A percentile compares a stretch with the other conserved stretches of the same genome.
Evolutionary conservation across 2,888 invertebrate genomes (phyloP).

Genomic region (Tetranychus truncatus): DNA sequence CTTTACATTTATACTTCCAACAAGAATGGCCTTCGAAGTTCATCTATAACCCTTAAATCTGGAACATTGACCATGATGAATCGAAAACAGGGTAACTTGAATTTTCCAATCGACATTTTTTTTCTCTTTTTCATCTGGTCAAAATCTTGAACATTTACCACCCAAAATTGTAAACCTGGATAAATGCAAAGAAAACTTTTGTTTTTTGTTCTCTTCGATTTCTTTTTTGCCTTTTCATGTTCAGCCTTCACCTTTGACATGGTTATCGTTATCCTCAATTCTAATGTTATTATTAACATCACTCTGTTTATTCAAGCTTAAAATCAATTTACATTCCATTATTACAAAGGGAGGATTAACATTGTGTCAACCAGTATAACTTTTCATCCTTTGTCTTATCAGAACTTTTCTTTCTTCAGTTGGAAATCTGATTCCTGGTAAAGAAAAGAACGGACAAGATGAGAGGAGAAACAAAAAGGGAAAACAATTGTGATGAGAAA

Average conservation of each 20-base stretch:
- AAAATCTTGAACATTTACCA: neutral
- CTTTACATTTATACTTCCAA: slow-evolving; percentile 2
- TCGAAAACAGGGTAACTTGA: slow-evolving; percentile 6
- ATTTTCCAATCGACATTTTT: neutral
- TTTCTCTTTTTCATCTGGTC: too few species aligned
- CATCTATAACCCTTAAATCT: slow-evolving; percentile 3
- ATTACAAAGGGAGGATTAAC: neutral
- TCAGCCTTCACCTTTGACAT: neutral
- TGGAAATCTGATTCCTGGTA: too few species aligned
- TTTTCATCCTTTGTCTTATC: too few species aligned
- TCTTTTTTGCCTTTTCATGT: neutral
- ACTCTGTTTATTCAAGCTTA: neutral
- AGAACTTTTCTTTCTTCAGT: too few species aligned
- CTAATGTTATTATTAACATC: neutral
- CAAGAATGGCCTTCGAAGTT: neutral
- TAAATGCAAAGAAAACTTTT: neutral
- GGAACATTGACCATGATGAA: slow-evolving; percentile 11
- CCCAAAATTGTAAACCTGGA: neutral
- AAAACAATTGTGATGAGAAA: too few species aligned
- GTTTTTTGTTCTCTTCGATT: too few species aligned
- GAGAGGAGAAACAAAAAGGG: too few species aligned
- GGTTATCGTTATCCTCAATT: too few species aligned
- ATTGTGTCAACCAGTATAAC: too few species aligned
- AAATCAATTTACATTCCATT: slow-evolving; percentile 1
- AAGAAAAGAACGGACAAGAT: too few species aligned